Evolutionary conservation across 2,888 invertebrate species (phyloP), one percentile per base, ranked within the genome.

Genomic region (Dorcus hopei): DNA sequence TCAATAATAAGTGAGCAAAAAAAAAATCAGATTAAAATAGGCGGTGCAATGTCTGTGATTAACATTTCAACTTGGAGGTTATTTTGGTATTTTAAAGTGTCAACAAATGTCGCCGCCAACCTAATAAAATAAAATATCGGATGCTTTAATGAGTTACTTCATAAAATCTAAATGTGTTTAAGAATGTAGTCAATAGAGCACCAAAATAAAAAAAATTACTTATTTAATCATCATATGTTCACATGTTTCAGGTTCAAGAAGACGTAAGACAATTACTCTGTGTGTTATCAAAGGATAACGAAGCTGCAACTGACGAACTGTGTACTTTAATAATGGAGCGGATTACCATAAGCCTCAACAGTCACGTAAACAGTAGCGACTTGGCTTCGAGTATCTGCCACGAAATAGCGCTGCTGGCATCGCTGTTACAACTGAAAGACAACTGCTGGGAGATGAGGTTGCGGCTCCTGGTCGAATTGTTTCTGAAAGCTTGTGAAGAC

Each of bases 361-460:
- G 91, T 2, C 87, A 90, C 61, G 86, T 91, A 11, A 91, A 91
- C 4, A 83, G 87, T 39, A 85, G 87, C 1, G 90, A 90, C 73
- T 77, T 91, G 54, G 87, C 87, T 38, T 83, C 87, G 2, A 87
- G 89, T 2, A 93, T 96, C 1, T 85, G 95, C 3, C 94, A 96
- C 71, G 91, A 97, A 76, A 95, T 97, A 76, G 84, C 93, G 7
- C 80, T 97, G 9, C 79, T 97, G 26, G 93, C 95, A 1, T 89
- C 92, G 0, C 83, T 96, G 48, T 88, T 97, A 2, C 91, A 94
- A 68, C 93, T 94, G 66, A 93, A 96, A 72, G 97, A 97, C 76
- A 87, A 90, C 3, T 96, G 95, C 74, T 97, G 97, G 97, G 97
- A 97, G 75, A 87, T 90, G 62, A 90, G 97, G 71, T 80, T 97